Conservation (phyloP, 53 echinoderm and acorn worm species). For the Temnopleurus reevesii region DNA sequence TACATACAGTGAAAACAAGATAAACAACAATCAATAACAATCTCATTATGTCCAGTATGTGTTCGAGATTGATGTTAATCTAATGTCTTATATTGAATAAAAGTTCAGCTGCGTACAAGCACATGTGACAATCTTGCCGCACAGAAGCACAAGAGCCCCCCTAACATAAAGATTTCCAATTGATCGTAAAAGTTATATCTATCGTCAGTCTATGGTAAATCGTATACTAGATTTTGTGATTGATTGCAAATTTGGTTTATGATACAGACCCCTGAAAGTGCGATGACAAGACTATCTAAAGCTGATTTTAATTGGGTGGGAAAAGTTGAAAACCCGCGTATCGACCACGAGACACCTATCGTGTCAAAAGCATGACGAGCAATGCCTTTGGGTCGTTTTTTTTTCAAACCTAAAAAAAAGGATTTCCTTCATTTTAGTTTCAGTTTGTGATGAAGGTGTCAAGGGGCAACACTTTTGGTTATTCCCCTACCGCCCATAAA, state of each 20-base stretch:
- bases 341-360: constrained; percentile 7
- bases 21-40: neutral
- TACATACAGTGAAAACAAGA: no score
- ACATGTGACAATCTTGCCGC: neutral
- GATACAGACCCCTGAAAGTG: constrained; percentile 24
- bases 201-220: no score
- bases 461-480: constrained; percentile 12
- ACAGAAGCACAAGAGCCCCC: neutral
- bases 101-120: neutral
- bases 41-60: neutral
- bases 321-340: constrained; percentile 21
- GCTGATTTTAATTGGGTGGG: constrained; percentile 54
- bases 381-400: neutral
- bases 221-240: no score
- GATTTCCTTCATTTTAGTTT: neutral
- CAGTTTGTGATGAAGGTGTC: neutral
- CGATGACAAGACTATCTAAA: constrained; percentile 28
- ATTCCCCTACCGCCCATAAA: constrained; percentile 38
- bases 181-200: no score
- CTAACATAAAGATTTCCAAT: no score
- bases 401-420: neutral
- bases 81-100: neutral
- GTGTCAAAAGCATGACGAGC: constrained; percentile 26
- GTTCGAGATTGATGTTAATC: neutral
- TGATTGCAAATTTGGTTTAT: no score